Conservation (phyloP, 1,140 invertebrate species). For the Aphelinus atriplicis region DNA sequence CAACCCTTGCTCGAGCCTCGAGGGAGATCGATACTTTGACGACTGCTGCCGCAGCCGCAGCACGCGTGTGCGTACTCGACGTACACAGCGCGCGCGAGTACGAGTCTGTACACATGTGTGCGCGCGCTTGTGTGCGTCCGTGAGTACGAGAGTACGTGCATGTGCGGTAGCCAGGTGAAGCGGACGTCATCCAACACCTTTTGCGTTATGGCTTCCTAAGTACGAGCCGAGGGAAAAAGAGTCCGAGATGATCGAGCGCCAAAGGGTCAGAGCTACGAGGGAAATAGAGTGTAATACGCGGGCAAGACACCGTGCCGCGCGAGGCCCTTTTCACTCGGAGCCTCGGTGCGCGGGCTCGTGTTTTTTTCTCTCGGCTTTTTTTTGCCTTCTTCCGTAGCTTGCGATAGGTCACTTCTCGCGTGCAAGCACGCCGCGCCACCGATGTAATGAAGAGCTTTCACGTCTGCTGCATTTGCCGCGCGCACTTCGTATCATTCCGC, state of each 20-base stretch:
- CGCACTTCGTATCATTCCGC: too few species aligned
- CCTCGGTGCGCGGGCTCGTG: too few species aligned
- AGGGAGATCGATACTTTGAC: constrained; percentile 32
- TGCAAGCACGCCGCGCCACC: too few species aligned
- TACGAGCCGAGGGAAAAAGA: not conserved
- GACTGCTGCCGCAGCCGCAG: not conserved
- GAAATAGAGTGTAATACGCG: too few species aligned
- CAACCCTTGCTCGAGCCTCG: not conserved
- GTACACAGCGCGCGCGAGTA: not conserved
- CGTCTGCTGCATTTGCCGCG: too few species aligned
- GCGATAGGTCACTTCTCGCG: not conserved
- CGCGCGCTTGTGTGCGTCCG: not conserved
- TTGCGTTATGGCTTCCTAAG: constrained; percentile 34
- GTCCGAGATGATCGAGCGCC: not conserved
- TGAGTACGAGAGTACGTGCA: not conserved
- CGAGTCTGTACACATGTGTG: not conserved
- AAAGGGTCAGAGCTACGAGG: too few species aligned
- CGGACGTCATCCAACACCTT: constrained; percentile 34
- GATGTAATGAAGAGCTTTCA: too few species aligned
- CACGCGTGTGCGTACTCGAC: not conserved
- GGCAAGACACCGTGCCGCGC: too few species aligned
- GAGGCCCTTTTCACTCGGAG: too few species aligned
- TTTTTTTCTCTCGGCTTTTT: too few species aligned
- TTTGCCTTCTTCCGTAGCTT: not conserved
- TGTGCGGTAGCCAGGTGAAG: constrained; percentile 6